Percentiles rank a stretch among this genome's conserved stretches.
These are phyloP conservation scores for Synanceia verrucosa DNA, from an alignment of 2,797 vertebrate genomes.

Conservation along the genomic window DNA sequence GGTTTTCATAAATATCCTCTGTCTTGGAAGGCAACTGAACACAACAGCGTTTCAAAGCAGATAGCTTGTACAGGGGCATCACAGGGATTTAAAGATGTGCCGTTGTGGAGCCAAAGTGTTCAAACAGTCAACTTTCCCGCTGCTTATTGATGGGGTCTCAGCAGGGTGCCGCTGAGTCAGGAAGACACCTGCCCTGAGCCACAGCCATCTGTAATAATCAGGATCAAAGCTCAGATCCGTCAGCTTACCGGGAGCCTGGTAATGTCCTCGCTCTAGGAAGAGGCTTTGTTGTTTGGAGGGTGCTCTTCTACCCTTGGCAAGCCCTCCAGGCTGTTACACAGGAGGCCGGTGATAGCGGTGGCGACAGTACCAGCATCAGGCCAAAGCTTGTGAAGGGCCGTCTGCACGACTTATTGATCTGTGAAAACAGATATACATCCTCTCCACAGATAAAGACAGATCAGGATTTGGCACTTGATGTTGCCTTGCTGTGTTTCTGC, in stretches of 20 bases:
- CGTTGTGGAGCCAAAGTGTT: constrained; percentile 41
- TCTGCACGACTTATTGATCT: constrained; percentile 63
- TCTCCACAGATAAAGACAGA: constrained; percentile 21
- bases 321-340: constrained; percentile 42
- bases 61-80: constrained; percentile 18
- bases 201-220: constrained; percentile 66
- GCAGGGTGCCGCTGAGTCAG: constrained; percentile 58
- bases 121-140: constrained; percentile 42
- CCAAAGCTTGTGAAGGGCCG: constrained; percentile 25
- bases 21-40: constrained; percentile 37
- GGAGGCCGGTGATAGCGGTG: constrained; percentile 10
- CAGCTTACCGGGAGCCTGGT: constrained; percentile 43
- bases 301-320: constrained; percentile 23
- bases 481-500: constrained; percentile 3
- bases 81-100: constrained; percentile 36
- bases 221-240: constrained; percentile 71
- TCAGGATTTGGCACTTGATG: constrained; percentile 37
- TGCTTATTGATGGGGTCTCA: constrained; percentile 60
- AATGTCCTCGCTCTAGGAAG: constrained; percentile 42
- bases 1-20: constrained; percentile 33
- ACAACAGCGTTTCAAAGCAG: constrained; percentile 50
- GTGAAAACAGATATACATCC: constrained; percentile 54
- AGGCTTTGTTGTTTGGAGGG: constrained; percentile 57
- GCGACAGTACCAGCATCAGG: constrained; percentile 33
- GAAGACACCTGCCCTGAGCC: constrained; percentile 66